Conservation (phyloP, 2,113 vertebrate species). For the Myotis brandtii region DNA sequence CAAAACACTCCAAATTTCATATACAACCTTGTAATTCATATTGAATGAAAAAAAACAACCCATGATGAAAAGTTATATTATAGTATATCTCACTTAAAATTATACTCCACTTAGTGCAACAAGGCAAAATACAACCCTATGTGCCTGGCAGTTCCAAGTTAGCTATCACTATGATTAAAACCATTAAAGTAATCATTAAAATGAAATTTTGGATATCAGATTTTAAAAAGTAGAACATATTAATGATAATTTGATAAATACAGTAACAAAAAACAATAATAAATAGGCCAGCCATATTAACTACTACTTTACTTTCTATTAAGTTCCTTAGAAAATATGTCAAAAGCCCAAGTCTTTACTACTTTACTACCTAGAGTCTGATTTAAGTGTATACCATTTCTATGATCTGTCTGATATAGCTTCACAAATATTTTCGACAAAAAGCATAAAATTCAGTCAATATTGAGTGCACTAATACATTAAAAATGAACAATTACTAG, state of each 20-base stretch:
- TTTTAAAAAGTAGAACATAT: not conserved
- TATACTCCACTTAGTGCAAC: not conserved
- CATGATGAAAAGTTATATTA: not conserved
- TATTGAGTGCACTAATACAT: not conserved
- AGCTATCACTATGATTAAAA: slow-evolving; percentile 7
- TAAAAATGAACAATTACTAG: not conserved
- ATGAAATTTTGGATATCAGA: not conserved
- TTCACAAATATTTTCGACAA: not conserved
- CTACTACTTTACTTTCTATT: not conserved
- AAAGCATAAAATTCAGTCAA: slow-evolving; percentile 7
- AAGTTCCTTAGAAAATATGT: not conserved
- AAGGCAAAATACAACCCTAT: not conserved
- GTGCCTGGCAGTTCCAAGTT: not conserved
- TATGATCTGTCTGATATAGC: not conserved
- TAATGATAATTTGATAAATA: not conserved
- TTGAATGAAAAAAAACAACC: not conserved
- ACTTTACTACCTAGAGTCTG: not conserved
- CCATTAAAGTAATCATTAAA: not conserved
- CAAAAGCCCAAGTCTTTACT: not conserved
- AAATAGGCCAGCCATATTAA: not conserved
- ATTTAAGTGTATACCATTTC: not conserved
- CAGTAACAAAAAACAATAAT: not conserved
- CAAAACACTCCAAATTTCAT: slow-evolving; percentile 33
- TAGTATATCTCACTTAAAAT: not conserved
- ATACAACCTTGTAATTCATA: not conserved